A percentile compares a stretch with the other conserved stretches of the same genome.
Conservation (phyloP, 2,888 invertebrate species). For the Drosophila mettleri region DNA sequence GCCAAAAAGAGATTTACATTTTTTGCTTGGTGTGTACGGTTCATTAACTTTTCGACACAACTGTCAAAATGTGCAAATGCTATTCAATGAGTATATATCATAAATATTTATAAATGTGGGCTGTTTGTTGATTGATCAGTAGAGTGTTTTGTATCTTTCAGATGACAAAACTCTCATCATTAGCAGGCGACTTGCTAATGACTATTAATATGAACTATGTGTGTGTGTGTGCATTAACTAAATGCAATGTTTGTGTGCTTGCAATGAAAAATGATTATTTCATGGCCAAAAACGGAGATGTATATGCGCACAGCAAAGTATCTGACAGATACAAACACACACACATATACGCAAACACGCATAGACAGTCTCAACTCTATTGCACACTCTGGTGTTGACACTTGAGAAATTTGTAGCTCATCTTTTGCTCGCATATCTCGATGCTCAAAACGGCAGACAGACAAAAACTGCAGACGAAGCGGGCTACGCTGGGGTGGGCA, state of each 20-base stretch:
- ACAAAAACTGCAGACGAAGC: constrained; percentile 66
- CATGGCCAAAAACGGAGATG: constrained; percentile 57
- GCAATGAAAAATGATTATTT: constrained; percentile 72
- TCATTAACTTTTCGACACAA: constrained; percentile 70
- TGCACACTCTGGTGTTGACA: constrained; percentile 83
- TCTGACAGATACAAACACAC: constrained; percentile 36
- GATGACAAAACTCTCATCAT: constrained; percentile 40
- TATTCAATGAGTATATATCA: constrained; percentile 6
- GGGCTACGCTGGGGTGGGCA: not conserved
- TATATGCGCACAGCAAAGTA: constrained; percentile 33
- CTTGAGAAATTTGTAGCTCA: constrained; percentile 85
- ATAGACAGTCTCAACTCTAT: constrained; percentile 22
- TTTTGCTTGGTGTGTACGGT: constrained; percentile 17
- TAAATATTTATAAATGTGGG: constrained; percentile 44
- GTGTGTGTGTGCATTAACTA: constrained; percentile 63
- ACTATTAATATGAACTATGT: constrained; percentile 68
- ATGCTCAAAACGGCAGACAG: constrained; percentile 54
- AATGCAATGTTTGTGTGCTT: constrained; percentile 60
- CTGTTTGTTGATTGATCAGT: constrained; percentile 74
- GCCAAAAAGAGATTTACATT: not conserved
- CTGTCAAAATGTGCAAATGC: constrained; percentile 66
- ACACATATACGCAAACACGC: constrained; percentile 12
- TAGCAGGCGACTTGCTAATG: constrained; percentile 55
- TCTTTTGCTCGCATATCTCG: constrained; percentile 77
- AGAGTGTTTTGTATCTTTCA: constrained; percentile 46